Conservation (phyloP, 2,888 invertebrate genomes). For the Galerucella calmariensis region DNA sequence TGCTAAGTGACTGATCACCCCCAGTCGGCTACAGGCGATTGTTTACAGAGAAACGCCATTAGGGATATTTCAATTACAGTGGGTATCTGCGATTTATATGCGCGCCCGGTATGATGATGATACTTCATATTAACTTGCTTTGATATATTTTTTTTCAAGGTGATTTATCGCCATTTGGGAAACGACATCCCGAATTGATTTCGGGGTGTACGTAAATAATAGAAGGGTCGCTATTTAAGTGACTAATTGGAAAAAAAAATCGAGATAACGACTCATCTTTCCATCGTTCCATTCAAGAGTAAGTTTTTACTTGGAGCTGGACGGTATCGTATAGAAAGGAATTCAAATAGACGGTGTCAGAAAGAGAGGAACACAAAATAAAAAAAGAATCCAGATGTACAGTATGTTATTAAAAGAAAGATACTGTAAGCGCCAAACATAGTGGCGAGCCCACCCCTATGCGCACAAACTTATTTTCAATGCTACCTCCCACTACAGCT, state of each 20-base stretch:
- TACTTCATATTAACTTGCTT: slow-evolving; percentile 48
- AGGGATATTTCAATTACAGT: slow-evolving; percentile 65
- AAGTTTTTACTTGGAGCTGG: too few species aligned
- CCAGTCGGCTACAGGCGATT: slow-evolving; percentile 34
- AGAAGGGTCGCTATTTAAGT: background rate
- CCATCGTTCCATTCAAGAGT: background rate
- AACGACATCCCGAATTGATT: slow-evolving; percentile 25
- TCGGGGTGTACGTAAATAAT: slow-evolving; percentile 9
- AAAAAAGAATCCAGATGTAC: too few species aligned
- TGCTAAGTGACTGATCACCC: slow-evolving; percentile 34
- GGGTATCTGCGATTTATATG: slow-evolving; percentile 47
- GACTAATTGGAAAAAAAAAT: background rate
- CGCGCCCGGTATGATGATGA: slow-evolving; percentile 34
- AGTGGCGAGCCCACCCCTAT: too few species aligned
- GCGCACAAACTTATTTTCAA: too few species aligned
- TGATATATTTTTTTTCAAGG: slow-evolving; percentile 40
- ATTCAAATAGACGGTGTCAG: too few species aligned
- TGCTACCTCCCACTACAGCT: too few species aligned
- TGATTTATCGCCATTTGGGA: slow-evolving; percentile 38
- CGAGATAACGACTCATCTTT: background rate
- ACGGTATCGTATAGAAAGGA: too few species aligned
- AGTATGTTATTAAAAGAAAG: too few species aligned
- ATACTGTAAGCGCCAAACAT: too few species aligned
- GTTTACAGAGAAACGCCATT: slow-evolving; percentile 64
- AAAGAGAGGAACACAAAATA: too few species aligned